These are phyloP conservation scores for Frankliniella intonsa DNA, from an alignment of 2,888 invertebrate species.

Conservation along the genomic window DNA sequence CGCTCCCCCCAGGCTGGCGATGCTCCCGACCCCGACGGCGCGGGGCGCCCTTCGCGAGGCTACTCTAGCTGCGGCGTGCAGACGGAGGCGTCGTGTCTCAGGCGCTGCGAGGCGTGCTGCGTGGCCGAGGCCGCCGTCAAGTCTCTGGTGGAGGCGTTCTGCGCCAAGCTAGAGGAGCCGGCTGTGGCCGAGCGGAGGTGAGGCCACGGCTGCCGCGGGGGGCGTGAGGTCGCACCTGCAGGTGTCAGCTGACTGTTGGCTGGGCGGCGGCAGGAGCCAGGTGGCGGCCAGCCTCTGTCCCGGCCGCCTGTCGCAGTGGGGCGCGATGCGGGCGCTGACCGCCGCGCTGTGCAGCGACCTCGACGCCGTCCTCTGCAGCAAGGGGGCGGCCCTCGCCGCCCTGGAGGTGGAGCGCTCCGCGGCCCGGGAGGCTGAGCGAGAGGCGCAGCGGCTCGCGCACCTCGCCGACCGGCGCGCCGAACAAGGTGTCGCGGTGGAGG, in stretches of 20 bases:
- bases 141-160: neutral
- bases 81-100: conserved; percentile 8
- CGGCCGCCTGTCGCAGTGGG: neutral
- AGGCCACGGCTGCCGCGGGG: neutral
- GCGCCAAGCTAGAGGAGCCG: conserved; percentile 25
- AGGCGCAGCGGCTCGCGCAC: neutral
- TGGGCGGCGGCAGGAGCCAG: neutral
- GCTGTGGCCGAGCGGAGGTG: conserved; percentile 15
- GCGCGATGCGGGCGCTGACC: neutral
- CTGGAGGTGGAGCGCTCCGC: conserved; percentile 1
- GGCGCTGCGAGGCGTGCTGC: conserved; percentile 10
- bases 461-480: neutral
- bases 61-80: neutral
- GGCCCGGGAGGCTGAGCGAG: neutral
- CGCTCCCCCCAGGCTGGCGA: neutral
- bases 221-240: neutral
- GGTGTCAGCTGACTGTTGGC: neutral
- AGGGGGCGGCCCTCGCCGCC: neutral
- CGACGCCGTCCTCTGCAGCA: neutral
- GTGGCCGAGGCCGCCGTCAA: conserved; percentile 23
- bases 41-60: neutral
- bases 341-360: neutral
- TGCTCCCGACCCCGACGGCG: neutral
- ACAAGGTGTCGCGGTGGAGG: neutral
- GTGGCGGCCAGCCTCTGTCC: neutral